Conservation (phyloP, 2,888 invertebrate genomes). For the Koerneria pararmatus region DNA sequence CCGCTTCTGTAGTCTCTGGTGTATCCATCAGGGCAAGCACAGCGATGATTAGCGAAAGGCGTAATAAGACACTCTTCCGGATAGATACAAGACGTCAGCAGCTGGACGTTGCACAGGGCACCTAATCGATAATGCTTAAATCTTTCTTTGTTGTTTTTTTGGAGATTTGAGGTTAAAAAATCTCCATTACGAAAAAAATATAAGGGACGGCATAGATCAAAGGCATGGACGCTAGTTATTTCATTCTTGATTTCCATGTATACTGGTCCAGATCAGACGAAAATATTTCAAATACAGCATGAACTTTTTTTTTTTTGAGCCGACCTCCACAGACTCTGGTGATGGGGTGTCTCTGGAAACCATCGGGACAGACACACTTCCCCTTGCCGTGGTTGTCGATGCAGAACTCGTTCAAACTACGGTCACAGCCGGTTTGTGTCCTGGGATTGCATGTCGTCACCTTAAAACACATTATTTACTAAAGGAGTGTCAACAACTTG, state of each 20-base stretch:
- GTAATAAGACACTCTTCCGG: constrained; percentile 51
- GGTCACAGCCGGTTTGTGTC: constrained; percentile 57
- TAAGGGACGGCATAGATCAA: background rate
- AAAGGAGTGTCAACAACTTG: too few species aligned
- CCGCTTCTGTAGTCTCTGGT: constrained; percentile 49
- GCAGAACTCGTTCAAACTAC: constrained; percentile 54
- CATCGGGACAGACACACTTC: constrained; percentile 51
- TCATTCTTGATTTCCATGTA: too few species aligned
- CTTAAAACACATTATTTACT: constrained; percentile 10
- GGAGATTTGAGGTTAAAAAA: background rate
- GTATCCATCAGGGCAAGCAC: constrained; percentile 54
- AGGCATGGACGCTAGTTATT: background rate
- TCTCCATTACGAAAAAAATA: background rate
- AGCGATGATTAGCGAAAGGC: constrained; percentile 55
- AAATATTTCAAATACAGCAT: too few species aligned
- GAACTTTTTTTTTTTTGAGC: background rate
- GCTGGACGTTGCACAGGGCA: constrained; percentile 56
- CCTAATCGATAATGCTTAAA: constrained; percentile 29
- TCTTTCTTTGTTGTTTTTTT: background rate
- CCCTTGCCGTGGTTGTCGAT: constrained; percentile 33
- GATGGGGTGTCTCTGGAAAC: constrained; percentile 55
- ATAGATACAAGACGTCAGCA: constrained; percentile 53
- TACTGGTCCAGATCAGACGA: too few species aligned
- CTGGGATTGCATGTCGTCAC: constrained; percentile 49
- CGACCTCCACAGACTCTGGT: constrained; percentile 52